Evolutionary conservation across 1,140 invertebrate species (phyloP).

Genomic region (Leptopilina clavipes): DNA sequence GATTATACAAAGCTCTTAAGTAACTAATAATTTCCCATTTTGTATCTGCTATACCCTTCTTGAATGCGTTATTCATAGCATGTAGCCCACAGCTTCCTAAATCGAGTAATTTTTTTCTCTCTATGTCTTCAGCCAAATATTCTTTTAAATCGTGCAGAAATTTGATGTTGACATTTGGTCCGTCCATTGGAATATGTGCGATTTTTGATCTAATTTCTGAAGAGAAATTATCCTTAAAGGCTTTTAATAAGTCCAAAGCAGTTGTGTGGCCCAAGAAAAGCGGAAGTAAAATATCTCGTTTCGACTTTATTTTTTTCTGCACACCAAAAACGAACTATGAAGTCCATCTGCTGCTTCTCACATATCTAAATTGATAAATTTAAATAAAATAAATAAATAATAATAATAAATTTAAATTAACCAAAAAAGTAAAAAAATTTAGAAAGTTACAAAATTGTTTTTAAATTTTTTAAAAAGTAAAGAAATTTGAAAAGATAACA

Average conservation of each 20-base stretch:
- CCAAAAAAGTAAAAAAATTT: no score
- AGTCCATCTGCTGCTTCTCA: constrained; percentile 41
- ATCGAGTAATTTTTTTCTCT: constrained; percentile 6
- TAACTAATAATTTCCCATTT: constrained; percentile 45
- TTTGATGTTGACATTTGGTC: constrained; percentile 43
- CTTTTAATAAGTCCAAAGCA: constrained; percentile 34
- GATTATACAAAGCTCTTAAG: constrained; percentile 46
- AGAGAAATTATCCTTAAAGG: constrained; percentile 36
- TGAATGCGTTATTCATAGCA: constrained; percentile 45
- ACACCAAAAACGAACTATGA: constrained; percentile 38
- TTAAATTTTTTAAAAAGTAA: no score
- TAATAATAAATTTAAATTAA: no score
- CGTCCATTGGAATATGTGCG: constrained; percentile 43
- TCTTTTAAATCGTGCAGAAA: constrained; percentile 33
- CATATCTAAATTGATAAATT: constrained; percentile 26
- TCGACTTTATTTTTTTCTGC: constrained; percentile 34
- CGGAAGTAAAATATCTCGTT: constrained; percentile 35
- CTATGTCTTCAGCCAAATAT: constrained; percentile 15
- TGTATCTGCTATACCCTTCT: constrained; percentile 2
- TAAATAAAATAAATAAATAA: no score
- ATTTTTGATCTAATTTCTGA: constrained; percentile 34
- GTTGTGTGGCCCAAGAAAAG: constrained; percentile 41
- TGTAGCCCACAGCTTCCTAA: constrained; percentile 47
- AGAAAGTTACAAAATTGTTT: no score
- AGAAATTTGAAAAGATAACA: no score